Percentiles rank a stretch among this genome's conserved stretches.
phyloP scores from a whole-genome alignment of 2,797 vertebrate genomes.

The Macroramphosus scolopax region DNA sequence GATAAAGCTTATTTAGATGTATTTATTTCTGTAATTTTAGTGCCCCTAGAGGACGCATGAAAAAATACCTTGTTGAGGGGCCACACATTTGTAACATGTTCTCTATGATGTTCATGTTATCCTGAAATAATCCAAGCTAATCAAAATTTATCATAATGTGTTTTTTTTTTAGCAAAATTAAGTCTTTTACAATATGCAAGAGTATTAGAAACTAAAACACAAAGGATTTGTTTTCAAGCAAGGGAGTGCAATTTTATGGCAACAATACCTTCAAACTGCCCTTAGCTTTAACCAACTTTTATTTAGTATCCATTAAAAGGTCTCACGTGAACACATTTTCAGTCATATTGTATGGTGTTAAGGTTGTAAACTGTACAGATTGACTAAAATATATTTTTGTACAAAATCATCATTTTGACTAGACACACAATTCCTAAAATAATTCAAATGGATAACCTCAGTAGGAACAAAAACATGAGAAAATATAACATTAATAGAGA shows the following conservation, averaged over 20 bases:
- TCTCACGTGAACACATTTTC: conserved; percentile 14
- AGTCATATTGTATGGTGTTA: conserved; percentile 15
- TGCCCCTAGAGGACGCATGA: neutral
- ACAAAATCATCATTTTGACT: conserved; percentile 51
- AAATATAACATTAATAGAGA: conserved; percentile 21
- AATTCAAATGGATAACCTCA: conserved; percentile 31
- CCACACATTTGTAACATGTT: no score
- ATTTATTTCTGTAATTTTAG: neutral
- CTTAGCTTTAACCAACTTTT: conserved; percentile 12
- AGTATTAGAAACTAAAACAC: neutral
- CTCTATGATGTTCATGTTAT: no score
- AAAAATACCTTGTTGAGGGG: no score
- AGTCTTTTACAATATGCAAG: no score
- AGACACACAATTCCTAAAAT: conserved; percentile 17
- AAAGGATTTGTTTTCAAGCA: conserved; percentile 40
- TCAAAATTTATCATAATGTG: no score
- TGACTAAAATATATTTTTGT: conserved; percentile 59
- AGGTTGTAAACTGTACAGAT: conserved; percentile 36
- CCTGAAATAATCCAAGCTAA: no score
- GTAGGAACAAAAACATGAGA: conserved; percentile 19
- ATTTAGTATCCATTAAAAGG: conserved; percentile 9
- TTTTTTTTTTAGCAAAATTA: no score
- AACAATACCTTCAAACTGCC: no score
- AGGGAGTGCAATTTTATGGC: conserved; percentile 12
- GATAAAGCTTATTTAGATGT: no score